phyloP scores from a whole-genome alignment of 2,888 invertebrate species.

The Branchellion lobata region DNA sequence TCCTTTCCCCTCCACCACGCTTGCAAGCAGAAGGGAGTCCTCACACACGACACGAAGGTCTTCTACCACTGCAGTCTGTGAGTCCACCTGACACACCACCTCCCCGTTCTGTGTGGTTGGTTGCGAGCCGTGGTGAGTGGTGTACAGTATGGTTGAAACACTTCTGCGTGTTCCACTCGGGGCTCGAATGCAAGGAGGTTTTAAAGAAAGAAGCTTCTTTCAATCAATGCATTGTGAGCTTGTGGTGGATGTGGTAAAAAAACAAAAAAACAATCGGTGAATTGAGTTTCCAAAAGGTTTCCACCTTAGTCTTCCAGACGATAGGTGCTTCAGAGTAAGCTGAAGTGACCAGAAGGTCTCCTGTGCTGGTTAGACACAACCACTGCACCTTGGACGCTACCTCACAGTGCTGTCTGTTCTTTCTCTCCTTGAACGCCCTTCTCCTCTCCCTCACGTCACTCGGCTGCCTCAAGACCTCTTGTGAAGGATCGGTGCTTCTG shows the following conservation, averaged over 20 bases:
- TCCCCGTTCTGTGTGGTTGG: background rate
- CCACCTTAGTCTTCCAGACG: conserved; percentile 32
- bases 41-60: background rate
- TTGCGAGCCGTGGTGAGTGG: too few species aligned
- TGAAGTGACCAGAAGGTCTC: conserved; percentile 26
- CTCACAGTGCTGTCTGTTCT: too few species aligned
- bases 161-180: too few species aligned
- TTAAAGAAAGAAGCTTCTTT: too few species aligned
- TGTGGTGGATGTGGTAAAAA: too few species aligned
- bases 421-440: background rate
- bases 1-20: background rate
- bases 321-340: background rate
- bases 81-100: background rate
- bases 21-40: background rate
- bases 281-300: too few species aligned
- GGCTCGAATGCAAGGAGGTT: too few species aligned
- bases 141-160: too few species aligned
- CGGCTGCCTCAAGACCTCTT: background rate
- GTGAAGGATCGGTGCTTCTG: background rate
- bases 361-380: background rate
- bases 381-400: background rate
- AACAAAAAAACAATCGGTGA: too few species aligned
- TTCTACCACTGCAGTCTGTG: background rate
- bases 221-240: too few species aligned
- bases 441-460: background rate